Percentiles rank a stretch among this genome's conserved stretches.
phyloP scores from a whole-genome alignment of 2,888 invertebrate species.

The Silvanus unidentatus region DNA sequence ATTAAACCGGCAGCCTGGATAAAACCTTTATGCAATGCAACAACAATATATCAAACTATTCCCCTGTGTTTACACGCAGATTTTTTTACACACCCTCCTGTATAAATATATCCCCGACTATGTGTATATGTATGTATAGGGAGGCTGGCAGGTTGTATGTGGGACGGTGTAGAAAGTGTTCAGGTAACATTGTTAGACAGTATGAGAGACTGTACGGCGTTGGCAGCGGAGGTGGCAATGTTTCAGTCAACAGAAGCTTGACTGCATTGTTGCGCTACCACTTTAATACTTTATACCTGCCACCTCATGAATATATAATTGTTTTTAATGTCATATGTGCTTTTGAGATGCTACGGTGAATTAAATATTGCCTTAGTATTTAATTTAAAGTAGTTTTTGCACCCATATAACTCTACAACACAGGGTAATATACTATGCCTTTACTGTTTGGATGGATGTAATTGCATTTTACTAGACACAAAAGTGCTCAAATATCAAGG shows the following conservation, averaged over 20 bases:
- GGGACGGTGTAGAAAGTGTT: conserved; percentile 7
- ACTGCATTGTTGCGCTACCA: conserved; percentile 13
- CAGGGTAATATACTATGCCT: too few relatives aligned
- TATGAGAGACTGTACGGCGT: conserved; percentile 1
- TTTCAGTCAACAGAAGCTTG: not conserved
- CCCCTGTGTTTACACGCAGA: conserved; percentile 26
- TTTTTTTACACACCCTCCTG: conserved; percentile 19
- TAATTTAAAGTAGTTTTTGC: conserved; percentile 15
- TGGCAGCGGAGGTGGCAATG: not conserved
- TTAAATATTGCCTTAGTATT: conserved; percentile 23
- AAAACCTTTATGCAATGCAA: conserved; percentile 25
- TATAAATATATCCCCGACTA: not conserved
- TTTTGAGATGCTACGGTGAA: conserved; percentile 21
- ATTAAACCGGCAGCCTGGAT: conserved; percentile 8
- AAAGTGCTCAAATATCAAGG: too few relatives aligned
- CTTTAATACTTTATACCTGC: conserved; percentile 31
- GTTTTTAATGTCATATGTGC: conserved; percentile 30
- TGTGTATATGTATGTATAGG: conserved; percentile 2
- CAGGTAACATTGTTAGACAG: conserved; percentile 6
- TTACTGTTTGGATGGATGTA: too few relatives aligned
- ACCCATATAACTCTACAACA: too few relatives aligned
- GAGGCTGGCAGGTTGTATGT: too few relatives aligned
- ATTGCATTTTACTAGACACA: too few relatives aligned
- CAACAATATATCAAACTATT: conserved; percentile 26
- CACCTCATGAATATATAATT: conserved; percentile 31